phyloP scores from a whole-genome alignment of 2,888 invertebrate species.

The Euplagia quadripunctaria region DNA sequence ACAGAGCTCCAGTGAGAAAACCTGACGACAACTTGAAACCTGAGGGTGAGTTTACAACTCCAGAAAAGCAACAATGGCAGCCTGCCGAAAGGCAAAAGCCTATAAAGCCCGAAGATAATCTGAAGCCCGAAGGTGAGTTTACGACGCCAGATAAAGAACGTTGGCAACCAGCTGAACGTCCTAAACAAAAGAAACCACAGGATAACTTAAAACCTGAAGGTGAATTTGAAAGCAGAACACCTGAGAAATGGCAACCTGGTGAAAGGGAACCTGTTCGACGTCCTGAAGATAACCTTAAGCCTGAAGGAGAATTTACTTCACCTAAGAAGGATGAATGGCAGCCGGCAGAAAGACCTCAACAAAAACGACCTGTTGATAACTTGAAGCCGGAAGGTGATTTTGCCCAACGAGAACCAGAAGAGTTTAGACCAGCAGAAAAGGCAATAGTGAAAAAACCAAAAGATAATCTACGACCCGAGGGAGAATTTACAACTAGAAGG shows the following conservation, averaged over 20 bases:
- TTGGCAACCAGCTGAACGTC: slow-evolving; percentile 82
- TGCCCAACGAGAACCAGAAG: slow-evolving; percentile 64
- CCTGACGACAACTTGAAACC: slow-evolving; percentile 76
- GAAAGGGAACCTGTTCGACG: slow-evolving; percentile 68
- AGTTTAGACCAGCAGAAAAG: slow-evolving; percentile 78
- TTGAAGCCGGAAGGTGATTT: slow-evolving; percentile 65
- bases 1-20: slow-evolving; percentile 39
- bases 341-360: slow-evolving; percentile 83
- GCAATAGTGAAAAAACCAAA: slow-evolving; percentile 72
- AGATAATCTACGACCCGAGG: slow-evolving; percentile 86
- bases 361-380: slow-evolving; percentile 82
- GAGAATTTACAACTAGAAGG: slow-evolving; percentile 86
- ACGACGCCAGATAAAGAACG: slow-evolving; percentile 70
- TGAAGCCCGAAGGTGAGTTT: slow-evolving; percentile 87
- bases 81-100: slow-evolving; percentile 64
- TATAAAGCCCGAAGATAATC: slow-evolving; percentile 68
- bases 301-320: slow-evolving; percentile 46
- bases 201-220: slow-evolving; percentile 86
- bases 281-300: slow-evolving; percentile 63
- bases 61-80: slow-evolving; percentile 62
- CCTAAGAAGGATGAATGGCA: slow-evolving; percentile 80
- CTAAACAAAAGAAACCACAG: slow-evolving; percentile 76
- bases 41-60: slow-evolving; percentile 74
- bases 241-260: slow-evolving; percentile 70
- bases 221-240: slow-evolving; percentile 60